Percentiles rank a stretch among this genome's conserved stretches.
These are phyloP conservation scores for Himalopsyche japonica DNA, from an alignment of 2,888 invertebrate genomes.

Conservation along the genomic window DNA sequence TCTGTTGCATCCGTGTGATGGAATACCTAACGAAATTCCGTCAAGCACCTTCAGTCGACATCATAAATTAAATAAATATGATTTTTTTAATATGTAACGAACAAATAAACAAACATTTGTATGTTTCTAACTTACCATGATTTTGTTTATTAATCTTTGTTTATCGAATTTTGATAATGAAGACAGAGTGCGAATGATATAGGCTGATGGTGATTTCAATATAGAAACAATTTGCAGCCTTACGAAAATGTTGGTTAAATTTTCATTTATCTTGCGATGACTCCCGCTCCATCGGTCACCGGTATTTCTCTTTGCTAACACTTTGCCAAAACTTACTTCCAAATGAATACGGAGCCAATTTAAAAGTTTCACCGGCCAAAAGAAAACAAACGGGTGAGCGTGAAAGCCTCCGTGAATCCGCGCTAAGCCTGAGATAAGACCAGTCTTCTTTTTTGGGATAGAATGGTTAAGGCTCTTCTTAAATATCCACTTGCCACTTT, in stretches of 20 bases:
- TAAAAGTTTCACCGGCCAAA: conserved; percentile 22
- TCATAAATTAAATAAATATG: no score
- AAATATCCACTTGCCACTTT: conserved; percentile 26
- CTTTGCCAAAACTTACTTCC: background rate
- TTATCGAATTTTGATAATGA: no score
- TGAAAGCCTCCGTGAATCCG: conserved; percentile 31
- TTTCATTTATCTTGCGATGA: background rate
- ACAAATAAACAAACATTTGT: no score
- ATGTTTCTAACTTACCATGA: no score
- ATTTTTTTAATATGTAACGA: no score
- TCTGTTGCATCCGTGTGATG: no score
- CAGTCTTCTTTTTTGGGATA: background rate
- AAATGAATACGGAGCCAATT: conserved; percentile 14
- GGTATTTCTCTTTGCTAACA: background rate
- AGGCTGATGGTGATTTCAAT: no score
- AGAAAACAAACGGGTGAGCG: conserved; percentile 31
- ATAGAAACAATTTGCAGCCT: no score
- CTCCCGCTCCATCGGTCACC: background rate
- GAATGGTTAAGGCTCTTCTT: conserved; percentile 3
- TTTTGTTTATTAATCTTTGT: no score
- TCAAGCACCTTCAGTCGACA: no score
- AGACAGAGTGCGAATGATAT: no score
- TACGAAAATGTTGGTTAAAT: background rate
- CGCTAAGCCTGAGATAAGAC: conserved; percentile 29
- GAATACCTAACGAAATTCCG: no score